Percentiles rank a stretch among this genome's conserved stretches.
Conservation (phyloP, 2,113 vertebrate genomes). For the Lates calcarifer region DNA sequence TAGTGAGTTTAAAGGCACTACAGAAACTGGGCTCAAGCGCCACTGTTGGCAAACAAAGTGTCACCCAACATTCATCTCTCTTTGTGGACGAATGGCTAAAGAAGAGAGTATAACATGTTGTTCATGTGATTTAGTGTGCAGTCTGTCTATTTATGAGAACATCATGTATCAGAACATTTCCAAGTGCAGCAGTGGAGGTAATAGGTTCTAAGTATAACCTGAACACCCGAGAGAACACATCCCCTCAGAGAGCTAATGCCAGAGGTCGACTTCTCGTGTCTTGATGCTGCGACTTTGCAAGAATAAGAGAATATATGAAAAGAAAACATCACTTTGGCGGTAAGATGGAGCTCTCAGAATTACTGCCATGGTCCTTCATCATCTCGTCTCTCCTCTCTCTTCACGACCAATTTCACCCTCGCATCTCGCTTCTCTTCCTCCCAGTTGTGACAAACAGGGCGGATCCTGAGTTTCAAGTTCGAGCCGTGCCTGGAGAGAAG, state of each 20-base stretch:
- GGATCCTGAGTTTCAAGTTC: constrained; percentile 42
- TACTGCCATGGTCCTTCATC: constrained; percentile 58
- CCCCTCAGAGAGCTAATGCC: constrained; percentile 45
- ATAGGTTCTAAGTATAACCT: constrained; percentile 30
- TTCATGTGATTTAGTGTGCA: constrained; percentile 5
- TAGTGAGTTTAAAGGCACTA: neutral
- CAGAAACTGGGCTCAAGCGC: neutral
- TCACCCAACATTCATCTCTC: too few species aligned
- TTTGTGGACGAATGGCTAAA: neutral
- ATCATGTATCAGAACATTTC: neutral
- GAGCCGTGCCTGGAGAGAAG: constrained; percentile 32
- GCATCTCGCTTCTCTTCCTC: constrained; percentile 48
- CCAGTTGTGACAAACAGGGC: constrained; percentile 52
- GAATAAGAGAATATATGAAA: constrained; percentile 60
- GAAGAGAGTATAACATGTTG: neutral
- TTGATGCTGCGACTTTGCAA: constrained; percentile 44
- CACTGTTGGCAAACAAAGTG: neutral
- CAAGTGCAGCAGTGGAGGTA: neutral
- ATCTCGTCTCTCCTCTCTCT: constrained; percentile 49
- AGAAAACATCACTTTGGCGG: constrained; percentile 56
- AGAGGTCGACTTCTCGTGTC: constrained; percentile 52
- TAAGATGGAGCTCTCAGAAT: constrained; percentile 51
- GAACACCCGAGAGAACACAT: constrained; percentile 24
- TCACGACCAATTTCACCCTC: constrained; percentile 63
- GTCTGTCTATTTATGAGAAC: constrained; percentile 8